These are phyloP conservation scores for Isichthys henryi DNA, from an alignment of 2,113 vertebrate species.

Conservation along the genomic window DNA sequence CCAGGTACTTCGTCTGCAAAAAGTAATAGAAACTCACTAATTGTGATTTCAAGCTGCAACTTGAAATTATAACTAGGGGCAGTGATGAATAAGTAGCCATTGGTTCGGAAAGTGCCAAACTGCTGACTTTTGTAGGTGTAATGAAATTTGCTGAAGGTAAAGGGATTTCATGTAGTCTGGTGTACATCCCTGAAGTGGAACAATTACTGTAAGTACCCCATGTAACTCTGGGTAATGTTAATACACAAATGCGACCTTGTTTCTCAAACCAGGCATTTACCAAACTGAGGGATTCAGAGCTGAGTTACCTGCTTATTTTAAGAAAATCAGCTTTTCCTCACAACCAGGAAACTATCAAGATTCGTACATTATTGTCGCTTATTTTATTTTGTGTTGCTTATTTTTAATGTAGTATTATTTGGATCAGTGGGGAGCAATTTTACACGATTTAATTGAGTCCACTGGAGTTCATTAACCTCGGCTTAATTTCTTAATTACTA, in stretches of 20 bases:
- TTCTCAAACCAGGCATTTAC: neutral
- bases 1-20: neutral
- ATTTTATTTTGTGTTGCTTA: neutral
- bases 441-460: neutral
- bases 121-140: neutral
- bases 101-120: neutral
- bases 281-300: neutral
- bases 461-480: neutral
- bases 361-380: neutral
- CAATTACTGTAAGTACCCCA: neutral
- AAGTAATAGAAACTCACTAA: neutral
- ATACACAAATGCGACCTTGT: neutral
- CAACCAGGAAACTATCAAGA: neutral
- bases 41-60: neutral
- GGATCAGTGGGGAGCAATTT: neutral
- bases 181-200: neutral
- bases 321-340: neutral
- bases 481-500: neutral
- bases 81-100: neutral
- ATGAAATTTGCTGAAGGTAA: neutral
- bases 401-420: neutral
- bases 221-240: neutral
- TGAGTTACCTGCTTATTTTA: neutral
- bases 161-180: neutral
- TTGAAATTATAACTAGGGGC: neutral